A percentile compares a stretch with the other conserved stretches of the same genome.
Conservation (phyloP, 1,140 invertebrate species). For the Homalodisca vitripennis region DNA sequence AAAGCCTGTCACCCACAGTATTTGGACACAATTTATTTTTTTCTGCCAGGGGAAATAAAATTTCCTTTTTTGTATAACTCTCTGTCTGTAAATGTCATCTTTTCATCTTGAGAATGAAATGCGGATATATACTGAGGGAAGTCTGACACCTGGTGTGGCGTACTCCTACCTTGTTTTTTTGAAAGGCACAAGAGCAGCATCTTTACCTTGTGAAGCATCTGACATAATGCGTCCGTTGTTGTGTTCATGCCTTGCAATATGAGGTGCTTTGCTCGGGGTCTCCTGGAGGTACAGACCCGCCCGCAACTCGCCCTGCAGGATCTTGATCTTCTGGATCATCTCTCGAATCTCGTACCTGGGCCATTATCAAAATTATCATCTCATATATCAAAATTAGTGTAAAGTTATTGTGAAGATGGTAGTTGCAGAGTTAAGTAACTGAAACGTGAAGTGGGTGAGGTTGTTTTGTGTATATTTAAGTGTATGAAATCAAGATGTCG, state of each 20-base stretch:
- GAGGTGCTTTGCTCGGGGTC: constrained; percentile 24
- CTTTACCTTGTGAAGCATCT: constrained; percentile 1
- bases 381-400: no score
- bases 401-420: no score
- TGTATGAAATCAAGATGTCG: no score
- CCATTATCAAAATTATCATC: no score
- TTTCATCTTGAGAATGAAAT: background rate
- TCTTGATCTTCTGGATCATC: constrained; percentile 86
- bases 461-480: no score
- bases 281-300: constrained; percentile 37
- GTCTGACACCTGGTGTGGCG: background rate
- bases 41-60: background rate
- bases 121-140: background rate
- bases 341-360: constrained; percentile 81
- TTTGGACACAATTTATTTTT: background rate
- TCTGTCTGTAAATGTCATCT: background rate
- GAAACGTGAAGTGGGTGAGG: no score
- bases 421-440: no score
- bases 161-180: background rate
- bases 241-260: constrained; percentile 36
- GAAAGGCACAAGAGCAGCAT: background rate
- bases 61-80: background rate
- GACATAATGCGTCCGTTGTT: constrained; percentile 37
- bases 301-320: constrained; percentile 53
- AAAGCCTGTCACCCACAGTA: background rate